Conservation (phyloP, 2,113 vertebrate species). For the Hepsetus odoe region DNA sequence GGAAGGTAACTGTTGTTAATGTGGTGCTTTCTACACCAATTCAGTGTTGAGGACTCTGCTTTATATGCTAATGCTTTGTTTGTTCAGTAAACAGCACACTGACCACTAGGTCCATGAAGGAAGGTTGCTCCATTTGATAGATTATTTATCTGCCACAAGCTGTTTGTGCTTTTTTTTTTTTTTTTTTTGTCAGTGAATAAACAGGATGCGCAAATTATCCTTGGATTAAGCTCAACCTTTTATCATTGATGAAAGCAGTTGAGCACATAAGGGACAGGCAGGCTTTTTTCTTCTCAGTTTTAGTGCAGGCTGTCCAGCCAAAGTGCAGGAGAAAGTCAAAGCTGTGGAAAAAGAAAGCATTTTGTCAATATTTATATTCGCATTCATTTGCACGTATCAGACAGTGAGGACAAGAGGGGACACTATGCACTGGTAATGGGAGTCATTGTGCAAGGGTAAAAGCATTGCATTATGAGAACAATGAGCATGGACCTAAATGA, state of each 20-base stretch:
- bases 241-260: constrained; percentile 61
- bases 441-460: constrained; percentile 45
- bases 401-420: constrained; percentile 22
- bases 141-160: constrained; percentile 62
- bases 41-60: constrained; percentile 58
- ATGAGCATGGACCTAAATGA: constrained; percentile 57
- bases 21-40: neutral
- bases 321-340: constrained; percentile 42
- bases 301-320: constrained; percentile 17
- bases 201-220: constrained; percentile 67
- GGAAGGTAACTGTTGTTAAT: constrained; percentile 26
- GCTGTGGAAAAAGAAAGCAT: constrained; percentile 12
- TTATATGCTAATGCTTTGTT: constrained; percentile 69
- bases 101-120: constrained; percentile 51
- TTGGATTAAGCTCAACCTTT: constrained; percentile 65
- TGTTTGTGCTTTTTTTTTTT: constrained; percentile 70
- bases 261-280: constrained; percentile 2
- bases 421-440: constrained; percentile 34
- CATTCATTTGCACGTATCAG: constrained; percentile 41
- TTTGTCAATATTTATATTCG: constrained; percentile 45
- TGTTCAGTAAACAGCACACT: constrained; percentile 62
- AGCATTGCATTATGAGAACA: constrained; percentile 48
- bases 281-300: neutral
- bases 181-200: constrained; percentile 60
- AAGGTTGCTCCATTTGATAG: constrained; percentile 56